Conservation (phyloP, 1,140 invertebrate genomes). For the Pseudomyrmex concolor region DNA sequence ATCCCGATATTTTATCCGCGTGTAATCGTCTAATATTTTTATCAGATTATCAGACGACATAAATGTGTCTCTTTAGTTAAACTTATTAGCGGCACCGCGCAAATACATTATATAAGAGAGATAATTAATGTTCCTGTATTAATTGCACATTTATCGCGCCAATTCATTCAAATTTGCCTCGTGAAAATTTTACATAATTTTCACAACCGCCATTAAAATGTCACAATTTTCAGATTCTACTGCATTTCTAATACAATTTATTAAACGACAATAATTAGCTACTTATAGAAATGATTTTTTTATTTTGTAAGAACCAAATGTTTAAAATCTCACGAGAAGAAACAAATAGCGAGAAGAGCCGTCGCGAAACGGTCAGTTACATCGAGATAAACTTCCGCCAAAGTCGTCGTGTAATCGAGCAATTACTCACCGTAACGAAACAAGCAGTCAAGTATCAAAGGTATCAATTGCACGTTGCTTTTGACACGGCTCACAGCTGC, state of each 20-base stretch:
- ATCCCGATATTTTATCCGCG: not conserved
- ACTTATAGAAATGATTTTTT: too few species aligned
- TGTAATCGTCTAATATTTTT: not conserved
- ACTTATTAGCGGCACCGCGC: too few species aligned
- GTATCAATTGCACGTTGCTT: slow-evolving; percentile 53
- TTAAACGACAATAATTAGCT: too few species aligned
- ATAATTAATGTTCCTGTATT: too few species aligned
- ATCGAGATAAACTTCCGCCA: not conserved
- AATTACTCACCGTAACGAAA: slow-evolving; percentile 67
- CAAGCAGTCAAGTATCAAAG: slow-evolving; percentile 59
- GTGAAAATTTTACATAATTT: too few species aligned
- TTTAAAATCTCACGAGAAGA: not conserved
- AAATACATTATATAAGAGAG: too few species aligned
- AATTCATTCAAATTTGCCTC: too few species aligned
- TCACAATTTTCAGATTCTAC: too few species aligned
- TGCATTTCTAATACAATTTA: too few species aligned
- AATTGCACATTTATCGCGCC: too few species aligned
- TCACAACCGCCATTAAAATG: too few species aligned
- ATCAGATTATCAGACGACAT: not conserved
- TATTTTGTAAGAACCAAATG: not conserved
- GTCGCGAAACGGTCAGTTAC: slow-evolving; percentile 26
- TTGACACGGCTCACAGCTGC: slow-evolving; percentile 40
- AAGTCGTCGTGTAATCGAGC: slow-evolving; percentile 59
- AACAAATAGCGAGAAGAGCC: not conserved
- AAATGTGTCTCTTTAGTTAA: too few species aligned